Evolutionary conservation across 2,797 vertebrate species (phyloP).

Genomic region (Enteromius argenteus): DNA sequence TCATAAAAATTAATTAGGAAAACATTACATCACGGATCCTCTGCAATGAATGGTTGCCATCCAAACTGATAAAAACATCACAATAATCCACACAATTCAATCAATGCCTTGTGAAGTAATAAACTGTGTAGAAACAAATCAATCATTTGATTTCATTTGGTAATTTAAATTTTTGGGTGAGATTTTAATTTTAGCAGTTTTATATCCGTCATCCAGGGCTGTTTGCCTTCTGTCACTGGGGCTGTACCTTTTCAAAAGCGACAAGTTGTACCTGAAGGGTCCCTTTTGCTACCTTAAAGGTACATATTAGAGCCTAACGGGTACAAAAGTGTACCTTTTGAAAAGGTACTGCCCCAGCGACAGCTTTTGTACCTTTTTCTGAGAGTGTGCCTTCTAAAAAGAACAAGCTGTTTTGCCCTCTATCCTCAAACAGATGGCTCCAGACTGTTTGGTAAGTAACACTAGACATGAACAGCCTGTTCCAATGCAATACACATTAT

Average conservation of each 20-base stretch:
- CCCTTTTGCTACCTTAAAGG: no score
- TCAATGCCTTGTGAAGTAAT: neutral
- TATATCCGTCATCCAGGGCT: neutral
- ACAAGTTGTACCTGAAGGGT: no score
- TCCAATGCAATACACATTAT: neutral
- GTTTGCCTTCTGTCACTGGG: neutral
- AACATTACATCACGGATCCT: neutral
- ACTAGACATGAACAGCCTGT: neutral
- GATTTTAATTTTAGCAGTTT: neutral
- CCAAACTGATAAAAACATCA: neutral
- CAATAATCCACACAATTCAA: neutral
- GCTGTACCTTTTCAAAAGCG: no score
- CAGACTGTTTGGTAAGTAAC: neutral
- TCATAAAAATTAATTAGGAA: neutral
- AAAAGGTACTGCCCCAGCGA: no score
- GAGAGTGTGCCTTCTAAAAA: neutral
- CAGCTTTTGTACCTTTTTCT: no score
- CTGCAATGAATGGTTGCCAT: neutral
- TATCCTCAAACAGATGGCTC: conserved; percentile 6
- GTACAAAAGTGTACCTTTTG: no score
- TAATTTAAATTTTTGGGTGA: neutral
- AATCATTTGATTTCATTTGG: neutral
- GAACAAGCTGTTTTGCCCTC: neutral
- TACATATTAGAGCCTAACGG: no score
- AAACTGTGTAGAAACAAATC: neutral